Evolutionary conservation across 2,113 vertebrate species (phyloP).

Genomic region (Leucosticte australis): DNA sequence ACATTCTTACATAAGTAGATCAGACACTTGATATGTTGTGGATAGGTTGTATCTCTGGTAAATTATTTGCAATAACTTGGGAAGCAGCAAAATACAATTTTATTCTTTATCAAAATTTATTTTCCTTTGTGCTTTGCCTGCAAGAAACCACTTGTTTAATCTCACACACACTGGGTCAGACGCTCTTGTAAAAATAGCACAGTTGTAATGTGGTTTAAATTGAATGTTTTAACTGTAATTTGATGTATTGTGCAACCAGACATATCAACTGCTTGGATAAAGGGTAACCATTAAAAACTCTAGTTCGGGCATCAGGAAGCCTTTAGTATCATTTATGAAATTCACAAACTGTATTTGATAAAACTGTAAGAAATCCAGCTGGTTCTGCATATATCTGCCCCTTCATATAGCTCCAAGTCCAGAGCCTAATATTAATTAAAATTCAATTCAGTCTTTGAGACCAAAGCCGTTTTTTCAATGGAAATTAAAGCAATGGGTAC

Average conservation of each 20-base stretch:
- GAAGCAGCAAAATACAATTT: background rate
- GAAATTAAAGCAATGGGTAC: background rate
- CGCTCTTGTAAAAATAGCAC: background rate
- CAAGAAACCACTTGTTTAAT: background rate
- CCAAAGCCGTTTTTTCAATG: background rate
- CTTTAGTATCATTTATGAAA: background rate
- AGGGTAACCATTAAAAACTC: background rate
- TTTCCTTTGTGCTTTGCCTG: background rate
- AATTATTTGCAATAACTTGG: background rate
- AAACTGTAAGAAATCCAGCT: background rate
- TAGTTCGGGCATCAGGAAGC: background rate
- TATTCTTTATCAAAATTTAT: background rate
- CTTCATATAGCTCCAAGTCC: background rate
- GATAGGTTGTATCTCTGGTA: background rate
- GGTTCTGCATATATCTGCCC: background rate
- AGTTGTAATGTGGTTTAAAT: background rate
- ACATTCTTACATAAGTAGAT: background rate
- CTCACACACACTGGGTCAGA: background rate
- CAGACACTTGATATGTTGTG: background rate
- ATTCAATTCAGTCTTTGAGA: background rate
- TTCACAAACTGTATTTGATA: background rate
- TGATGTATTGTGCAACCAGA: background rate
- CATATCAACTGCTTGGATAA: background rate
- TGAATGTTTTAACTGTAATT: background rate
- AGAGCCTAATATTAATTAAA: background rate